These are phyloP conservation scores for Rhizomys pruinosus DNA, from an alignment of 2,113 vertebrate genomes.

Conservation along the genomic window DNA sequence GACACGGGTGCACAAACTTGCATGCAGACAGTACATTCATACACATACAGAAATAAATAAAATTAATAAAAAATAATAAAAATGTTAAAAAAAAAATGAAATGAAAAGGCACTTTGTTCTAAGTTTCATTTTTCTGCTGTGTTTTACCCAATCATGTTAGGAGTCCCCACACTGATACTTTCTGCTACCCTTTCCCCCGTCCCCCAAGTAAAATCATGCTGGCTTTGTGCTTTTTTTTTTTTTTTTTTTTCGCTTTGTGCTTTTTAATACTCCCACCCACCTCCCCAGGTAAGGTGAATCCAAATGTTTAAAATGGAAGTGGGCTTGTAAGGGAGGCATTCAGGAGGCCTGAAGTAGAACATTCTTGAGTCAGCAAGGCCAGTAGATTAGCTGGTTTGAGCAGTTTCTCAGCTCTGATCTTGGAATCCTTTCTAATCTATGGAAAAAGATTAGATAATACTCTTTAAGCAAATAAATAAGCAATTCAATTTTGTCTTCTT, in stretches of 20 bases:
- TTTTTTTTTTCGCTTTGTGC: too few relatives aligned
- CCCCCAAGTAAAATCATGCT: conserved; percentile 6
- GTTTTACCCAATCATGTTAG: neutral
- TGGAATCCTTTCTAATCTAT: conserved; percentile 56
- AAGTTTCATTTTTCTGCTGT: neutral
- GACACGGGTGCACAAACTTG: too few relatives aligned
- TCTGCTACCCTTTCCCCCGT: neutral
- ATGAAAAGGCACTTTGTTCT: conserved; percentile 1
- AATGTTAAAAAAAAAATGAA: too few relatives aligned
- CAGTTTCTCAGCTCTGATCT: conserved; percentile 34
- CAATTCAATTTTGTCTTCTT: conserved; percentile 38
- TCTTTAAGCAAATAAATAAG: conserved; percentile 55
- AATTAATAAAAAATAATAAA: too few relatives aligned
- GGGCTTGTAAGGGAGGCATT: neutral
- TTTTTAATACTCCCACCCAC: conserved; percentile 5
- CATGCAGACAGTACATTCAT: too few relatives aligned
- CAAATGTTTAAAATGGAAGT: neutral
- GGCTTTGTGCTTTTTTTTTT: neutral
- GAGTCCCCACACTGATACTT: neutral
- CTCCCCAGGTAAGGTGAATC: neutral
- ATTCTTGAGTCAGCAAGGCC: conserved; percentile 32
- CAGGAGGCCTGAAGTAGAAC: conserved; percentile 6
- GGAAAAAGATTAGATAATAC: conserved; percentile 42
- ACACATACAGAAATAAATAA: too few relatives aligned
- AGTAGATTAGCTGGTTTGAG: conserved; percentile 30